Percentiles rank a stretch among this genome's conserved stretches.
Conservation (phyloP, 2,888 invertebrate species). For the Mythimna pallens region DNA sequence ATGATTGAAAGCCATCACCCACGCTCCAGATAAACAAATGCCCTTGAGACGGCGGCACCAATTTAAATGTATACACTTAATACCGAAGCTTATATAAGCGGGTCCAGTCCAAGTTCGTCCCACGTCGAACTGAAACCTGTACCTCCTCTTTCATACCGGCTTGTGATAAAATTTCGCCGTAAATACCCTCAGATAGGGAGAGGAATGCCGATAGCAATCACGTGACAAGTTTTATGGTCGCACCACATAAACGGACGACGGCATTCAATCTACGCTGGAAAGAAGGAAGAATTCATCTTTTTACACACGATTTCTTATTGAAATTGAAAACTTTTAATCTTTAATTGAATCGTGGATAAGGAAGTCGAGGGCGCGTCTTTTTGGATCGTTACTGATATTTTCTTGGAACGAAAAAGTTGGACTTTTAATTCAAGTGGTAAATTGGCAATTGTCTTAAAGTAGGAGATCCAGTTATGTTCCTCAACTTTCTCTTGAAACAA, state of each 20-base stretch:
- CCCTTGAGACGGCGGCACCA: slow-evolving; percentile 52
- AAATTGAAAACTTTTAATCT: slow-evolving; percentile 56
- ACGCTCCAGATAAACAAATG: slow-evolving; percentile 52
- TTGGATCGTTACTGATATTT: slow-evolving; percentile 20
- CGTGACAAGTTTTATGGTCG: slow-evolving; percentile 72
- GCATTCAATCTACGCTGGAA: slow-evolving; percentile 67
- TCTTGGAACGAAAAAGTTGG: slow-evolving; percentile 16
- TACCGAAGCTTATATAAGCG: slow-evolving; percentile 42
- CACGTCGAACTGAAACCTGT: slow-evolving; percentile 72
- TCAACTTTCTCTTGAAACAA: slow-evolving; percentile 14
- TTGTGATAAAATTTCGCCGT: slow-evolving; percentile 78
- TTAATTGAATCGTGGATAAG: slow-evolving; percentile 53
- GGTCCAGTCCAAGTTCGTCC: slow-evolving; percentile 65
- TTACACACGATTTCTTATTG: slow-evolving; percentile 54
- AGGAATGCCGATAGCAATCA: slow-evolving; percentile 78
- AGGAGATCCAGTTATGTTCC: slow-evolving; percentile 8
- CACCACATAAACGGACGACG: slow-evolving; percentile 66
- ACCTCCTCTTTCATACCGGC: slow-evolving; percentile 66
- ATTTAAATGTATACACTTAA: slow-evolving; percentile 49
- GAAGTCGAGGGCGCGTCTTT: slow-evolving; percentile 39
- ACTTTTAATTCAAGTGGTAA: slow-evolving; percentile 5
- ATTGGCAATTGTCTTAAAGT: slow-evolving; percentile 4
- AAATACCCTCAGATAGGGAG: slow-evolving; percentile 74
- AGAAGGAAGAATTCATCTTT: slow-evolving; percentile 56
- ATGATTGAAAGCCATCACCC: slow-evolving; percentile 45